phyloP scores from a whole-genome alignment of 2,888 invertebrate genomes.

The Caenorhabditis afra region DNA sequence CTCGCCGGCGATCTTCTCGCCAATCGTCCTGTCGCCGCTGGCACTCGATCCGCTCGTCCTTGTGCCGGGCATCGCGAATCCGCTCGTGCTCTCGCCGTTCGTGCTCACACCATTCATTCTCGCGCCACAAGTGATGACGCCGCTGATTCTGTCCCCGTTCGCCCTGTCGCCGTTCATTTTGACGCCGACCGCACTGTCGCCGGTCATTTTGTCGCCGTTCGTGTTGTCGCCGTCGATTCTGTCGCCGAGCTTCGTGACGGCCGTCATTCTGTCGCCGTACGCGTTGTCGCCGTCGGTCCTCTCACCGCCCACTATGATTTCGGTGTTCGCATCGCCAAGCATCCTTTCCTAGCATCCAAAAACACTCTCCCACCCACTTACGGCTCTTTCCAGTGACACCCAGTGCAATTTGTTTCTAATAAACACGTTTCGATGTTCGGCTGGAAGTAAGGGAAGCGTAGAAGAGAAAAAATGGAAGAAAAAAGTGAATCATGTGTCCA shows the following conservation, averaged over 20 bases:
- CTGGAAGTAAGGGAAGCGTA: too few species aligned
- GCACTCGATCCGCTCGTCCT: constrained; percentile 70
- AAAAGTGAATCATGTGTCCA: too few species aligned
- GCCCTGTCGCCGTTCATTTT: constrained; percentile 63
- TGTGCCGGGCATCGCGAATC: constrained; percentile 67
- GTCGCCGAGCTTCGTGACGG: constrained; percentile 70
- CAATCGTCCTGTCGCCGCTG: constrained; percentile 67
- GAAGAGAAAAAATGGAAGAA: too few species aligned
- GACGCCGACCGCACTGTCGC: constrained; percentile 59
- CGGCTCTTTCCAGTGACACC: too few species aligned
- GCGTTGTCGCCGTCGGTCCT: constrained; percentile 64
- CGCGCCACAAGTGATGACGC: constrained; percentile 71
- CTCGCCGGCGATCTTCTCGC: constrained; percentile 71
- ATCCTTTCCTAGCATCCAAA: constrained; percentile 15
- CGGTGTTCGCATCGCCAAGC: constrained; percentile 65
- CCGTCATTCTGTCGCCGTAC: constrained; percentile 70
- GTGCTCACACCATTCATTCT: constrained; percentile 63
- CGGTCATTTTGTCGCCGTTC: constrained; percentile 58
- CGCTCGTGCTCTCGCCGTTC: constrained; percentile 63
- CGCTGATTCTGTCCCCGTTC: constrained; percentile 68
- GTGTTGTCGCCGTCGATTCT: constrained; percentile 69
- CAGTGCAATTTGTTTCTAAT: too few species aligned
- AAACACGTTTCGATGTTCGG: too few species aligned
- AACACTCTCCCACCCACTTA: too few species aligned
- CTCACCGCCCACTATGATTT: constrained; percentile 55